Base-by-base conservation (phyloP, 92 coral and sea anemone species). In the Paragorgia papillata region DNA sequence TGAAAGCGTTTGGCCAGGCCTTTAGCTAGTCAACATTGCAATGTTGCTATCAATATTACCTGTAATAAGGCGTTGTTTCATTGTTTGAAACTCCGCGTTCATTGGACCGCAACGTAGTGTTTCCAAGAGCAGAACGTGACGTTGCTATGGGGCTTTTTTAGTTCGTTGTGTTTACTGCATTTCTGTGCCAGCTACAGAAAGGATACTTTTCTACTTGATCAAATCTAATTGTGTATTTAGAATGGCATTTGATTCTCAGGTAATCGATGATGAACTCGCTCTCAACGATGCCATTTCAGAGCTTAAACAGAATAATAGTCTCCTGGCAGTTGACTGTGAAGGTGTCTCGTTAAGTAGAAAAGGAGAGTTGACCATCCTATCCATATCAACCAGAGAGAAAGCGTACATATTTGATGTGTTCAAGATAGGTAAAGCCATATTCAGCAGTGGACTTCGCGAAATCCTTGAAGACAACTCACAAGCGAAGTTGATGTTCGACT, bases 241-340 rank as follows among this genome's bases (percentile, higher is more conserved):
- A 69, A 69, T 69, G 76, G 76, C 76, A 51, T 25, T 46, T 44
- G 74, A 81, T 32, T 82, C 82, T 69, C 80, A 37, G 61, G 33
- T 88, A 12, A 71, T 88, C 56, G 87, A 88, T 62, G 56, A 60
- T 40, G 92, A 85, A 15, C 48, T 56, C 17, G 63, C 43, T 76
- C 85, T 88, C 29, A 48, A 66, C 74, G 84, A 81, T 24, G 85
- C 85, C 34, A 29, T 85, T 56, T 48, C 79, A 7, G 92, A 88
- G 71, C 73, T 88, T 39, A 85, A 82, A 73, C 67, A 79, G 69
- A 32, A 63, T 17, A 82, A 82, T 65, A 63, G 71, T 82, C 85
- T 81, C 35, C 17, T 88, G 46, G 89, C 92, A 46, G 92, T 88
- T 62, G 92, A 88, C 75, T 88, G 92, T 31, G 92, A 88, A 76